These are phyloP conservation scores for Caerostris extrusa DNA, from an alignment of 1,140 invertebrate species.

Conservation along the genomic window DNA sequence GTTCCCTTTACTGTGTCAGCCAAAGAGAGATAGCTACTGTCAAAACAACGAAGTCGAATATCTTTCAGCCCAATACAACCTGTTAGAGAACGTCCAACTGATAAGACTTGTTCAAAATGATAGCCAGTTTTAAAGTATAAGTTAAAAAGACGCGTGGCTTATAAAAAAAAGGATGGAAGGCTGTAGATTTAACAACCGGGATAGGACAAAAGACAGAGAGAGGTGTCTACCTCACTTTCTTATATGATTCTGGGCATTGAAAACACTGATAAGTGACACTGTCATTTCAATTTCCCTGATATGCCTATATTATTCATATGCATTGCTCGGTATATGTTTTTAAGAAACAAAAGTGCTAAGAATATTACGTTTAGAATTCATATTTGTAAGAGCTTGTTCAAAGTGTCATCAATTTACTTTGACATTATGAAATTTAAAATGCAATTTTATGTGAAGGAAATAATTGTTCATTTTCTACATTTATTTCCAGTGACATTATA, in stretches of 20 bases:
- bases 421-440: too few species aligned
- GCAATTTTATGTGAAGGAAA: too few species aligned
- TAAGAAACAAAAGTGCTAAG: too few species aligned
- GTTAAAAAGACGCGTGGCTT: neutral
- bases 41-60: constrained; percentile 6
- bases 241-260: neutral
- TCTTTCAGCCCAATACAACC: constrained; percentile 10
- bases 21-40: constrained; percentile 46
- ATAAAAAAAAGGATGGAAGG: neutral
- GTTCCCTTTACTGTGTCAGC: neutral
- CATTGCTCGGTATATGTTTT: too few species aligned
- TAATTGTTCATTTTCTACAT: too few species aligned
- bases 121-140: neutral
- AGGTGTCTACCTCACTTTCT: neutral
- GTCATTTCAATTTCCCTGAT: neutral
- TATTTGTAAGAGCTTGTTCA: too few species aligned
- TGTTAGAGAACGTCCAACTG: constrained; percentile 26
- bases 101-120: constrained; percentile 42
- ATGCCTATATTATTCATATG: neutral
- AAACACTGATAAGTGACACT: neutral
- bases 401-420: too few species aligned
- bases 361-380: too few species aligned
- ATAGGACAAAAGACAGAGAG: neutral
- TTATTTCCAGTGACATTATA: too few species aligned
- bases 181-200: neutral